These are phyloP conservation scores for Puntigrus tetrazona DNA, from an alignment of 2,113 vertebrate genomes.

Conservation along the genomic window DNA sequence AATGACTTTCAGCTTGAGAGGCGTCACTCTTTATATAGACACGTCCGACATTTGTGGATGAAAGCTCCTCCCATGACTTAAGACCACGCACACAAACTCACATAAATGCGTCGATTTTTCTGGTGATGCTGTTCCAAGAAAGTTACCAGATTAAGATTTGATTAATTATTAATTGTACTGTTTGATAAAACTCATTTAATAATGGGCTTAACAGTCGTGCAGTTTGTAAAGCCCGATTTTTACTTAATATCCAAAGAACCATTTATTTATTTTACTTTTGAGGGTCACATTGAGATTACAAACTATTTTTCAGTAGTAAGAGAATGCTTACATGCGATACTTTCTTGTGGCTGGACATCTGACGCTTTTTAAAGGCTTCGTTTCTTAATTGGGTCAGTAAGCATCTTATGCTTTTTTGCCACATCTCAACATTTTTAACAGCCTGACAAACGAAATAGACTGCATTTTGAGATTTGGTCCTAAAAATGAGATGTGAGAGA, in stretches of 20 bases:
- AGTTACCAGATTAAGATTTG: background rate
- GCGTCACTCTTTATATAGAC: constrained; percentile 45
- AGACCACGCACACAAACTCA: background rate
- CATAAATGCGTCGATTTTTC: background rate
- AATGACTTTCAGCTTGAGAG: background rate
- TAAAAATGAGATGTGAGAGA: background rate
- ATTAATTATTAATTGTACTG: background rate
- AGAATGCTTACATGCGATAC: constrained; percentile 30
- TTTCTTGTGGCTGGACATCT: background rate
- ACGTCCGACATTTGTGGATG: constrained; percentile 19
- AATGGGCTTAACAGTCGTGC: background rate
- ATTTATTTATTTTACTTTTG: background rate
- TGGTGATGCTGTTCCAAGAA: background rate
- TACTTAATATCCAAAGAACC: background rate
- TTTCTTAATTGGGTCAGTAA: constrained; percentile 42
- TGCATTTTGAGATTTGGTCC: background rate
- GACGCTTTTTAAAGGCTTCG: constrained; percentile 18
- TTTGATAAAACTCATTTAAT: background rate
- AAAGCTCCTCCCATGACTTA: constrained; percentile 31
- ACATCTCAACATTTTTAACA: background rate
- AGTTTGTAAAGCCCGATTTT: background rate
- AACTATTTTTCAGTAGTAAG: background rate
- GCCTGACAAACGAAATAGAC: background rate
- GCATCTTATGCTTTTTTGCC: constrained; percentile 29
- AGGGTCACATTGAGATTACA: constrained; percentile 28